These are phyloP conservation scores for Mechanitis mazaeus DNA, from an alignment of 2,888 invertebrate species.

Conservation along the genomic window DNA sequence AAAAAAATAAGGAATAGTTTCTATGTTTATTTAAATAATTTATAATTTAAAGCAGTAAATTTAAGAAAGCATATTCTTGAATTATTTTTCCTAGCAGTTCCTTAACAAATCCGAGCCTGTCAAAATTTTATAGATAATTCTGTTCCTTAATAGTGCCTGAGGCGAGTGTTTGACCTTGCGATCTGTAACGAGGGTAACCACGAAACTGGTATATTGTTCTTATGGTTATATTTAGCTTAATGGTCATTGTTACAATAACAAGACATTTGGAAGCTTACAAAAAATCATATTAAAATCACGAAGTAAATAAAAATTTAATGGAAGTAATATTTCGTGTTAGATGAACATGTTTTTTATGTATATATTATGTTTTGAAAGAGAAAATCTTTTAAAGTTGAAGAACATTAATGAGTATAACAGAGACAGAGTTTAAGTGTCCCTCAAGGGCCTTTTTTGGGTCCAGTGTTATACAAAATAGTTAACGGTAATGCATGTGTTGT, in stretches of 20 bases:
- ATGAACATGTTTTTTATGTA: background rate
- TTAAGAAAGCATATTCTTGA: background rate
- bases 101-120: constrained; percentile 35
- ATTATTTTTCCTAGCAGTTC: constrained; percentile 14
- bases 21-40: no score
- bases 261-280: constrained; percentile 14
- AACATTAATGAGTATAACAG: background rate
- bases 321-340: constrained; percentile 2
- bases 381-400: background rate
- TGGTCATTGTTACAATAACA: constrained; percentile 21
- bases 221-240: constrained; percentile 28
- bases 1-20: no score
- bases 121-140: constrained; percentile 54
- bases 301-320: constrained; percentile 3
- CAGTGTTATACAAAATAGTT: constrained; percentile 1
- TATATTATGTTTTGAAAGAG: background rate
- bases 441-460: constrained; percentile 3
- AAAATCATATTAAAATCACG: constrained; percentile 6
- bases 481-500: constrained; percentile 6
- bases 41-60: constrained; percentile 7
- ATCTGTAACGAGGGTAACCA: constrained; percentile 39
- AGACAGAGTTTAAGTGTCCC: background rate
- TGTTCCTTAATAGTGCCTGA: constrained; percentile 40
- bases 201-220: constrained; percentile 40
- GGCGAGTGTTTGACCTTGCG: constrained; percentile 49